Evolutionary conservation across 1,140 invertebrate genomes (phyloP), one percentile per base, ranked within the genome.

Genomic region (Vanessa atalanta): DNA sequence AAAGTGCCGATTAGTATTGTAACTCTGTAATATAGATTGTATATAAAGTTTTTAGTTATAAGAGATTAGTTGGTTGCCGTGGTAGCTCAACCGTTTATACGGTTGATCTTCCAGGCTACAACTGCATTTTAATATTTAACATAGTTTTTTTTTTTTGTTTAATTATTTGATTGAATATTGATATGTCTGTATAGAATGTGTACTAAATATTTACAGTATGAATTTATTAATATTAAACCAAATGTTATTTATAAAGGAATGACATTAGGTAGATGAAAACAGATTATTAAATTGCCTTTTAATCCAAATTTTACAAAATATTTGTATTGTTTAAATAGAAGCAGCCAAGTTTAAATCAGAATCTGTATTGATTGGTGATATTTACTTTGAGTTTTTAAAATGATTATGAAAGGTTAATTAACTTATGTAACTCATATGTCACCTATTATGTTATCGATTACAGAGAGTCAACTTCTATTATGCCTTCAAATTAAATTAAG

Each of bases 1-100:
- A 55, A 87, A 83, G 87, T 87, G 87, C 87, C 87, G 87, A 87
- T 81, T 86, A 88, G 84, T 86, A 85, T 85, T 83, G 64, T 80
- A 80, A 79, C 55, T 50, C 63, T 77, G 70, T 74, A 65, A 70
- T 55, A 51, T 64, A 70, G 65, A 77, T 50, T 80, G 72, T 82
- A 80, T 48, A 78, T 79, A 78, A 57, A 13, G 23, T 43, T 61
- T 20, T 55, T n/a, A 55, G 4, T 15, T 50, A 5, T 50, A 50
- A 55, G 16, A 23, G 14, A 16, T 55, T 55, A 51, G 13, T 51
- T 55, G 15, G 53, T 55, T 55, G n/a, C 13, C 48, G 13, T 12
- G 48, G 48, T 50, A 50, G 14, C 15, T 50, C 48, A n/a, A 50
- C 48, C 48, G 48, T 15, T n/a, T 14, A n/a, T 14, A 1, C 13